phyloP scores from a whole-genome alignment of 2,888 invertebrate genomes.

The Amiota mariae region DNA sequence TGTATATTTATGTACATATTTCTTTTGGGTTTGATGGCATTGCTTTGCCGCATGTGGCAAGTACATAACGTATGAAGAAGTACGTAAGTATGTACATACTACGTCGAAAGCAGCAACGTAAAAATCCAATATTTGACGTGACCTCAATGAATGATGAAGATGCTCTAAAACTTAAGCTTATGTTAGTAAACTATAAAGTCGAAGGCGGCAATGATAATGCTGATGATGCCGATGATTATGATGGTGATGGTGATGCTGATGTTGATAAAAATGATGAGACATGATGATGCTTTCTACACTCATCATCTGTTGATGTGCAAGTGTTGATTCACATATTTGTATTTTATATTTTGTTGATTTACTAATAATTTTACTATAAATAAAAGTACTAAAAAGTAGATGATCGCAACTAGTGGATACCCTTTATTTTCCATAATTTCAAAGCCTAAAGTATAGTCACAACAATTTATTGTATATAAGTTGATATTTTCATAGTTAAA shows the following conservation, averaged over 20 bases:
- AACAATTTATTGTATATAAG: no score
- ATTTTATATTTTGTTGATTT: conserved; percentile 11
- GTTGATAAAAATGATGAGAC: neutral
- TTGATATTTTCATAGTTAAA: no score
- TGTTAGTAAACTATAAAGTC: conserved; percentile 19
- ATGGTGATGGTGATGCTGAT: neutral
- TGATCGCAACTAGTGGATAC: neutral
- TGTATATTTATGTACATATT: no score
- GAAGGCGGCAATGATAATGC: neutral
- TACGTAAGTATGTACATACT: neutral
- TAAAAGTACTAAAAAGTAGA: neutral
- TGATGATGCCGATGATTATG: neutral
- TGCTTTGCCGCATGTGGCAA: neutral
- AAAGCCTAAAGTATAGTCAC: no score
- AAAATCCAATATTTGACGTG: conserved; percentile 61
- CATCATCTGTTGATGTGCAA: neutral
- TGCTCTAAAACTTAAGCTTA: conserved; percentile 15
- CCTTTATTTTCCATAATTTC: neutral
- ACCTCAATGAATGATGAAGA: conserved; percentile 55
- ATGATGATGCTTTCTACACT: no score
- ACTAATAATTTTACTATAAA: conserved; percentile 10
- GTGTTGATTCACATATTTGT: neutral
- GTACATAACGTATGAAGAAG: neutral
- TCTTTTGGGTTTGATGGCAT: no score
- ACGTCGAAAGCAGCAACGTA: conserved; percentile 7